Conservation (phyloP, 2,113 vertebrate species). For the Xerus inauris region DNA sequence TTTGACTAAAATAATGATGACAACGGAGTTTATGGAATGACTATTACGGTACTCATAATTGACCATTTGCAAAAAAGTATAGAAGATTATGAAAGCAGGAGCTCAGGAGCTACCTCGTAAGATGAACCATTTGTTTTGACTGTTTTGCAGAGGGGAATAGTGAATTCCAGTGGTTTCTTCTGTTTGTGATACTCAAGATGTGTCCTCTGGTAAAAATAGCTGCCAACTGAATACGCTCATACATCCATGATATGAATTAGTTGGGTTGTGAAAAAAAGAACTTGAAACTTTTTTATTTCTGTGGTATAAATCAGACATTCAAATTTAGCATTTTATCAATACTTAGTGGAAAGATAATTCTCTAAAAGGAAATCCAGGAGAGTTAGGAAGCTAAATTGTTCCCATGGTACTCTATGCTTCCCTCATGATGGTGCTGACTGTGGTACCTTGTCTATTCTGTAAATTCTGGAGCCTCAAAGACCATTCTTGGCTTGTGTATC, state of each 20-base stretch:
- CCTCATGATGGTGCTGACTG: neutral
- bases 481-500: neutral
- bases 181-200: slow-evolving; percentile 9
- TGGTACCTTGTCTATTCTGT: neutral
- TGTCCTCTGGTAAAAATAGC: neutral
- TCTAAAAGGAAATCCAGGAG: neutral
- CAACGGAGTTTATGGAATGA: neutral
- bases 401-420: neutral
- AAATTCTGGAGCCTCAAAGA: neutral
- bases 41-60: neutral
- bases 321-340: neutral
- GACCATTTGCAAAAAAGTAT: neutral
- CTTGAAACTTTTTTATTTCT: neutral
- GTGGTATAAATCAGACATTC: neutral
- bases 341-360: neutral
- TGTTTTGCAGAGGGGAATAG: neutral
- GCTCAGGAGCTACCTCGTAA: neutral
- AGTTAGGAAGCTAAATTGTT: neutral
- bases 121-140: neutral
- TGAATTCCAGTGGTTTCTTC: neutral
- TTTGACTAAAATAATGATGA: neutral
- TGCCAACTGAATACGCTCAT: neutral
- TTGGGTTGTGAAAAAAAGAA: neutral
- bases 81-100: neutral
- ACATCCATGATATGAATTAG: neutral